Conservation (phyloP, 2,113 vertebrate species). For the Campylorhamphus procurvoides region DNA sequence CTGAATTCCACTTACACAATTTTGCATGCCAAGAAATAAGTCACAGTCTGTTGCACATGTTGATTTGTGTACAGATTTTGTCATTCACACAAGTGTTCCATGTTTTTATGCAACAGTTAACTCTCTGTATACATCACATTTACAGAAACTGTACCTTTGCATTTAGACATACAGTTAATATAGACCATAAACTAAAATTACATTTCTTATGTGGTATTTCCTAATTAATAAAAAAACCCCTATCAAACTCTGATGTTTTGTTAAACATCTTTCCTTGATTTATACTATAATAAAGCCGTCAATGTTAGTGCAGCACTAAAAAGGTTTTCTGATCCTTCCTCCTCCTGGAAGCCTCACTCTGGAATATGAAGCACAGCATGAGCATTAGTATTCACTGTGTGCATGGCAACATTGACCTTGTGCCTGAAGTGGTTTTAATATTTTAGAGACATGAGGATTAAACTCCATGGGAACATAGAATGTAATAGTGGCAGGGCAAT, state of each 20-base stretch:
- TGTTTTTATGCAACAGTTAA: neutral
- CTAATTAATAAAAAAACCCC: neutral
- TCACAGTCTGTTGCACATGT: neutral
- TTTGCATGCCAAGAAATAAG: neutral
- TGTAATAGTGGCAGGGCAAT: neutral
- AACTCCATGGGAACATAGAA: constrained; percentile 38
- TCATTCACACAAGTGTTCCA: neutral
- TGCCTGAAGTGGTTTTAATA: constrained; percentile 3
- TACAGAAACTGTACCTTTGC: neutral
- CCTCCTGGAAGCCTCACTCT: neutral
- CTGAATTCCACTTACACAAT: neutral
- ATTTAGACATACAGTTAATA: neutral
- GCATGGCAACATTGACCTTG: neutral
- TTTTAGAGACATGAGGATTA: neutral
- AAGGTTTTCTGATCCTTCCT: neutral
- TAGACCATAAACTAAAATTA: neutral
- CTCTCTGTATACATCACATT: neutral
- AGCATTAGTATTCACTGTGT: neutral
- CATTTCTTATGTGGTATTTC: neutral
- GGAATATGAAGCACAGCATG: neutral
- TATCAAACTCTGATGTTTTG: neutral
- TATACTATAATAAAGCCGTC: neutral
- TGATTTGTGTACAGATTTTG: neutral
- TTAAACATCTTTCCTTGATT: neutral
- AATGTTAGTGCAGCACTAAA: neutral